phyloP scores from a whole-genome alignment of 2,113 vertebrate genomes.

The Psettodes erumei region DNA sequence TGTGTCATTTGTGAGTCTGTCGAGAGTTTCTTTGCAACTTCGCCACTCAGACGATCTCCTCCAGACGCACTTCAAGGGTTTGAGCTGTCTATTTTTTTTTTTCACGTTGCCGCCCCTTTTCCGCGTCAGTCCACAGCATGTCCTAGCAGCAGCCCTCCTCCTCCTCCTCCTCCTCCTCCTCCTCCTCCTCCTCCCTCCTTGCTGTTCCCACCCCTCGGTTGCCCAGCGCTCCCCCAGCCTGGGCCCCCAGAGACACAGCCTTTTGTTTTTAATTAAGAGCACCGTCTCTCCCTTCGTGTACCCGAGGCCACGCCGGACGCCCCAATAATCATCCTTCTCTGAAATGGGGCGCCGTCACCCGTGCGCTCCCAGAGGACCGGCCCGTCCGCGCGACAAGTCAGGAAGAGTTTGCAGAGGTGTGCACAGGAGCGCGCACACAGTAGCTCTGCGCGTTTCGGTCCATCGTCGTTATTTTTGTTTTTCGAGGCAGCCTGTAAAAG shows the following conservation, averaged over 20 bases:
- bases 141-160: slow-evolving; percentile 5
- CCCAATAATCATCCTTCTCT: slow-evolving; percentile 34
- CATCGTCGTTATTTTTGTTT: too few species aligned
- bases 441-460: slow-evolving; percentile 8
- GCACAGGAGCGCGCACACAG: neutral
- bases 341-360: slow-evolving; percentile 47
- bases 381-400: neutral
- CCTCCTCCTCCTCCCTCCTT: slow-evolving; percentile 9
- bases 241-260: slow-evolving; percentile 57
- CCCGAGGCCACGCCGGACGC: slow-evolving; percentile 28
- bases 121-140: neutral
- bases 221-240: slow-evolving; percentile 40
- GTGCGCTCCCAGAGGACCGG: neutral
- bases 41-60: too few species aligned
- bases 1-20: neutral
- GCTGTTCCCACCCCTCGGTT: slow-evolving; percentile 26
- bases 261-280: slow-evolving; percentile 75
- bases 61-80: neutral
- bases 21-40: neutral
- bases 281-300: slow-evolving; percentile 64
- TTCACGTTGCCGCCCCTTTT: neutral
- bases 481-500: neutral
- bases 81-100: neutral
- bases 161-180: slow-evolving; percentile 2
- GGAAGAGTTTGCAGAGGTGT: slow-evolving; percentile 16